These are phyloP conservation scores for Tenthredo amoena DNA, from an alignment of 2,888 invertebrate genomes.

Conservation along the genomic window DNA sequence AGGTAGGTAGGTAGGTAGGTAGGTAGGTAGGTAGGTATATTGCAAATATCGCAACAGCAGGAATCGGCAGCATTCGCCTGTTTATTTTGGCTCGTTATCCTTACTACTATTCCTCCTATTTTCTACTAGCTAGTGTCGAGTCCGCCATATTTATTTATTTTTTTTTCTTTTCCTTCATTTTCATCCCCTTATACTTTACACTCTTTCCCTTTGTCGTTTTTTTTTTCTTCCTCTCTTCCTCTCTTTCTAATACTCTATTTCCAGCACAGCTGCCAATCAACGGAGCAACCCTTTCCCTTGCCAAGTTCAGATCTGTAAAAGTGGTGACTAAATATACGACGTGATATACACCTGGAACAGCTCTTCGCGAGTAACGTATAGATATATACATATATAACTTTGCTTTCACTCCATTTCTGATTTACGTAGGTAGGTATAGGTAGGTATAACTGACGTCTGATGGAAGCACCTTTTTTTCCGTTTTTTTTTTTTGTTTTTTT, in stretches of 20 bases:
- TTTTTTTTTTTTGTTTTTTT: not conserved
- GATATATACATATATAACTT: not conserved
- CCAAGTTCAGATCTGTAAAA: not conserved
- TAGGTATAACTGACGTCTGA: conserved; percentile 28
- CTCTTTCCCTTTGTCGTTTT: not conserved
- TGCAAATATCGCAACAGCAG: conserved; percentile 67
- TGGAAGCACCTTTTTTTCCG: not conserved
- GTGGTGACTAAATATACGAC: not conserved
- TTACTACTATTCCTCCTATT: not conserved
- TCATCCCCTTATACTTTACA: not conserved
- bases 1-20: conserved; percentile 3
- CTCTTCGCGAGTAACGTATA: not conserved
- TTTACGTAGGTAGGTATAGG: not conserved
- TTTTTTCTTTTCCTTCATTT: not conserved
- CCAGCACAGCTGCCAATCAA: not conserved
- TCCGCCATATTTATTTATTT: not conserved
- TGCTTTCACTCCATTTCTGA: conserved; percentile 22
- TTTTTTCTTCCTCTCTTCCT: not conserved
- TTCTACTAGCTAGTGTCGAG: not conserved
- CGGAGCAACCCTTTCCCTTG: not conserved
- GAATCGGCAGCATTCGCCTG: conserved; percentile 66
- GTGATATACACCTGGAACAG: not conserved
- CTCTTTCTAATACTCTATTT: not conserved
- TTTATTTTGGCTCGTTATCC: conserved; percentile 69
- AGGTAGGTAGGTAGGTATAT: conserved; percentile 50